These are phyloP conservation scores for Ifrita kowaldi DNA, from an alignment of 2,113 vertebrate genomes.

Conservation along the genomic window DNA sequence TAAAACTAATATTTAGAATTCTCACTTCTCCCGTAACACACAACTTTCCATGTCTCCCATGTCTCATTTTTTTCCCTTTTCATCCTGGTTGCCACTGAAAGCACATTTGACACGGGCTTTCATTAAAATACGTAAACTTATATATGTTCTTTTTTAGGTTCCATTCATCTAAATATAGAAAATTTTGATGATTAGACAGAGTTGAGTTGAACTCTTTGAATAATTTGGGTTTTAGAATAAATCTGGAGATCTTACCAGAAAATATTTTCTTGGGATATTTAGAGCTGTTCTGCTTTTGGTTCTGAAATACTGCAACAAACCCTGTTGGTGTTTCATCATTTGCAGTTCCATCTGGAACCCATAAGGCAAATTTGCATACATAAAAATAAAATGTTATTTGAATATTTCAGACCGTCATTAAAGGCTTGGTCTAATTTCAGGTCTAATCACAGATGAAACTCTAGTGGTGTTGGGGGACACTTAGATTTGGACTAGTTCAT, in stretches of 20 bases:
- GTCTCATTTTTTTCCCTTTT: background rate
- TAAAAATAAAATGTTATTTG: slow-evolving; percentile 34
- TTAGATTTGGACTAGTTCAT: background rate
- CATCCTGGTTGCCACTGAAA: background rate
- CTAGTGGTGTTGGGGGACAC: slow-evolving; percentile 8
- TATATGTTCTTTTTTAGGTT: background rate
- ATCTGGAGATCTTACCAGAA: background rate
- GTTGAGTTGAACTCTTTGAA: background rate
- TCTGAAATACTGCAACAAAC: background rate
- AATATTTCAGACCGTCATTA: slow-evolving; percentile 21
- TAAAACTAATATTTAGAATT: background rate
- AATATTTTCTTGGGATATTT: background rate
- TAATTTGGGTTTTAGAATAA: background rate
- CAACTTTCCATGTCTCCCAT: background rate
- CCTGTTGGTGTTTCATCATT: background rate
- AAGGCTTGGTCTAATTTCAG: slow-evolving; percentile 12
- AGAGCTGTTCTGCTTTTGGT: background rate
- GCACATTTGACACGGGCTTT: background rate
- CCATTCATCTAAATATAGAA: background rate
- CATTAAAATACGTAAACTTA: background rate
- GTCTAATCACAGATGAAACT: slow-evolving; percentile 13
- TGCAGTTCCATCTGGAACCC: slow-evolving; percentile 35
- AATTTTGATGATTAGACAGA: background rate
- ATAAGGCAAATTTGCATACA: slow-evolving; percentile 33
- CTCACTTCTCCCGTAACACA: background rate